A percentile compares a stretch with the other conserved stretches of the same genome.
Evolutionary conservation across 2,888 invertebrate species (phyloP).

Genomic region (Noctua janthina): DNA sequence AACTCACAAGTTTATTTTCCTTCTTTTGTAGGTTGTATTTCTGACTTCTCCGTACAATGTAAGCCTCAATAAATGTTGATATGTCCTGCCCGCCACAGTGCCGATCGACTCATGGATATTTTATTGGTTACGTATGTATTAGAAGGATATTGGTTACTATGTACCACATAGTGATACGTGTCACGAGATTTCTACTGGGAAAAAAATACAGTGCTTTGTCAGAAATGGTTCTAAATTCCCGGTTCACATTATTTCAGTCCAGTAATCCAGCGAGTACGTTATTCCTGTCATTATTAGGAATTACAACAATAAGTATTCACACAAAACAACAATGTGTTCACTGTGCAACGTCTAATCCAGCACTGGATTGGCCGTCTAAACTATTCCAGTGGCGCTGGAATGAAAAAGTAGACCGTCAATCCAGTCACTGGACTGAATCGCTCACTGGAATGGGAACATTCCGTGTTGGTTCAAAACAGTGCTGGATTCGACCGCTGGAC

Average conservation of each 20-base stretch:
- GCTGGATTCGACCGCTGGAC: no score
- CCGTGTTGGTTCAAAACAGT: no score
- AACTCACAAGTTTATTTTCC: not conserved
- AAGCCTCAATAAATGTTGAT: slow-evolving; percentile 58
- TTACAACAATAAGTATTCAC: not conserved
- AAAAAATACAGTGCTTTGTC: not conserved
- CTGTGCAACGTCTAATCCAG: not conserved
- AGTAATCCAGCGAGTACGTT: not conserved
- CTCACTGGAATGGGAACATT: not conserved
- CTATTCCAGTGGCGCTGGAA: not conserved
- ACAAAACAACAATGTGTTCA: not conserved
- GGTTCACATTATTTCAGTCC: not conserved
- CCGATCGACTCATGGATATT: slow-evolving; percentile 53
- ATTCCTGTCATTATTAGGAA: not conserved
- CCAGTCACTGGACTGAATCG: not conserved
- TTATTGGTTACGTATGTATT: slow-evolving; percentile 48
- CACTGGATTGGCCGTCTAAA: not conserved
- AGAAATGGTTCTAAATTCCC: not conserved
- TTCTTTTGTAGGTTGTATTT: slow-evolving; percentile 14
- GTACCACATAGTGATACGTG: slow-evolving; percentile 15
- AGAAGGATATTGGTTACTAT: slow-evolving; percentile 21
- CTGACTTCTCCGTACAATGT: slow-evolving; percentile 12
- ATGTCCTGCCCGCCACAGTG: slow-evolving; percentile 32
- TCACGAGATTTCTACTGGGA: not conserved
- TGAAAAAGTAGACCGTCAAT: not conserved